Percentiles rank a stretch among this genome's conserved stretches.
Evolutionary conservation across 2,113 vertebrate species (phyloP).

Genomic region (Promerops cafer): DNA sequence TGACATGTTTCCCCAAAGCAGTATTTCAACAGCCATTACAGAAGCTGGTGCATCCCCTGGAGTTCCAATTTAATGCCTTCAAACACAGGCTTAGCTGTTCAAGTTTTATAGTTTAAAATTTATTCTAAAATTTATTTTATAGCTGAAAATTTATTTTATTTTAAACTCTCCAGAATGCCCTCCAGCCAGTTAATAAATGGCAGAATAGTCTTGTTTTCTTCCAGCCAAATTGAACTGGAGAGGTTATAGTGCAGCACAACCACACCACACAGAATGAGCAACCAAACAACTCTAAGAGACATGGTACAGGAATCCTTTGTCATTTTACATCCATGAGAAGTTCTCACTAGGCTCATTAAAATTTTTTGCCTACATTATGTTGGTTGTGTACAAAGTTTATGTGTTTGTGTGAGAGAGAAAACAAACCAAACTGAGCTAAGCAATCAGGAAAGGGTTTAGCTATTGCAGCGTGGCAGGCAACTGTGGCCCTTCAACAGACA

Average conservation of each 20-base stretch:
- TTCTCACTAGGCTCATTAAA: background rate
- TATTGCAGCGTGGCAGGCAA: background rate
- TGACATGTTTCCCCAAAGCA: background rate
- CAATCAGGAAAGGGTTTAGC: background rate
- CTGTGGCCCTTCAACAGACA: background rate
- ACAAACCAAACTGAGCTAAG: background rate
- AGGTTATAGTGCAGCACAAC: background rate
- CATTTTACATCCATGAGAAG: background rate
- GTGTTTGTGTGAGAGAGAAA: background rate
- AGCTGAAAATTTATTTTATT: background rate
- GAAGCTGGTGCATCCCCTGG: background rate
- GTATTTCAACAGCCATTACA: background rate
- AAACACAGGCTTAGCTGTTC: background rate
- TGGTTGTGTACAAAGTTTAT: background rate
- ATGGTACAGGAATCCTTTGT: background rate
- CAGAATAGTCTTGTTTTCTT: background rate
- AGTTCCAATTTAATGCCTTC: background rate
- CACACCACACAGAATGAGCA: background rate
- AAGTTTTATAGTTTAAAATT: background rate
- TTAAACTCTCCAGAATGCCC: background rate
- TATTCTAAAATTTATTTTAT: background rate
- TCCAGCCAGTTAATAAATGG: background rate
- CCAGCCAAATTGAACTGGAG: background rate
- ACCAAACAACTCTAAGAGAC: background rate
- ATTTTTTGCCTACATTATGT: accelerated